Evolutionary conservation across 2,113 vertebrate species (phyloP), one percentile per base, ranked within the genome.

Genomic region (Antechinus flavipes): DNA sequence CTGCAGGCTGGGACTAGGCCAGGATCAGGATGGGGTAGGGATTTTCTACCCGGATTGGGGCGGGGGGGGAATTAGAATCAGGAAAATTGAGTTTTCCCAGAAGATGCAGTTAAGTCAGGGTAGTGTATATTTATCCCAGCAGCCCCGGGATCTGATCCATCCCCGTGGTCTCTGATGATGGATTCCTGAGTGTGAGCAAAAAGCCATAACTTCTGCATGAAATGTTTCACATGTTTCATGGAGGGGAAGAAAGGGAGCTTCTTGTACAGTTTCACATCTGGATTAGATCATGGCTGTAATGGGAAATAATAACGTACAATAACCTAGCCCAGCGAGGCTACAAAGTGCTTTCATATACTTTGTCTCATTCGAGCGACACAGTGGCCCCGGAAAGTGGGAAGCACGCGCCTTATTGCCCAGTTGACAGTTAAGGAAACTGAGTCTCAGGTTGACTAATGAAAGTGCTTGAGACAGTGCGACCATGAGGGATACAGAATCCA

Each of bases 1-100:
- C 0, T 23, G 19, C 7, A 84, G 68, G 3, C 68, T 84, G 19
- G n/a, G 35, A 35, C 68, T 2, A 22, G 35, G 68, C 68, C 68
- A 84, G 68, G 35, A 22, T 42, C 61, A 35, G 61, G 61, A 30
- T 14, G 22, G 61, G 58, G 30, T 68, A 11, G 50, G 46, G 8
- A 6, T 52, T 93, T 93, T 76, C 49, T 55, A 91, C 24, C 54
- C 54, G 92, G 89, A 19, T 47, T 84, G 7, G 16, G 26, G 7
- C 7, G 6, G 5, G 14, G 27, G 46, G 54, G 93, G 23, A 30
- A 54, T 12, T 89, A 42, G 23, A 52, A 49, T 68, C 68, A 76
- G 91, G 24, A 91, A 93, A 93, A 90, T 2, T 42, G 91, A 35
- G 49, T 93, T 94, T 96, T 54, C 68, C 58, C 90, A 91, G 93